These are phyloP conservation scores for Dipodomys stephensi DNA, from an alignment of 2,113 vertebrate species.

Conservation along the genomic window DNA sequence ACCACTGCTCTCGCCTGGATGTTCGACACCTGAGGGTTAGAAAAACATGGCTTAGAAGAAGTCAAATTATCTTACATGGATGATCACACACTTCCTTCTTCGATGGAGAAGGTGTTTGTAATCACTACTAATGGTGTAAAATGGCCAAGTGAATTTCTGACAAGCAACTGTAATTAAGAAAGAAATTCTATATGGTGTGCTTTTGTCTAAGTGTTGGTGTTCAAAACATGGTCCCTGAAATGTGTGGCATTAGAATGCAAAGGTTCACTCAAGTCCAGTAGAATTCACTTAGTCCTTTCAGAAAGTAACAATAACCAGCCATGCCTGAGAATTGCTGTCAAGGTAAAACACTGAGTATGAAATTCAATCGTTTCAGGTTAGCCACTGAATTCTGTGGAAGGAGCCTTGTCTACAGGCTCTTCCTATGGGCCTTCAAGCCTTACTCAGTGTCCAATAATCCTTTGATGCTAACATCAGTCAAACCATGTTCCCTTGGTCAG, in stretches of 20 bases:
- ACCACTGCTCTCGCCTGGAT: conserved; percentile 93
- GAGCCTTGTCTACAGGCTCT: background rate
- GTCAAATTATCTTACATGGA: conserved; percentile 5
- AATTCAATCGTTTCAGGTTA: background rate
- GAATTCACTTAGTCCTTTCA: background rate
- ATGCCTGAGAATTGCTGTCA: background rate
- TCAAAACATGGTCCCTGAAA: conserved; percentile 11
- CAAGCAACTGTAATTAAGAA: background rate
- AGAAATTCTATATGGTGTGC: background rate
- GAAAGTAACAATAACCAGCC: background rate
- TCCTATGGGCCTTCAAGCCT: background rate
- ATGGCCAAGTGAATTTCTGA: background rate
- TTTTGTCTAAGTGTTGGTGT: background rate
- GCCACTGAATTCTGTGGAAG: background rate
- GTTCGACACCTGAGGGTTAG: conserved; percentile 90
- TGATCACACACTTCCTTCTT: background rate
- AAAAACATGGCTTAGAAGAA: conserved; percentile 7
- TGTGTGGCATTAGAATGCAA: background rate
- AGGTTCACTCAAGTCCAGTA: background rate
- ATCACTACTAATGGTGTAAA: background rate
- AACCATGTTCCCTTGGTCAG: background rate
- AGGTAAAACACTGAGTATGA: background rate
- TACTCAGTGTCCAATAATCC: background rate
- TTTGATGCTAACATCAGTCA: background rate
- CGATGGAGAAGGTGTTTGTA: background rate